Percentiles rank a stretch among this genome's conserved stretches.
Evolutionary conservation across 30 jellyfish, hydroid and myxozoan species (phyloP).

Genomic region (Turritopsis rubra): DNA sequence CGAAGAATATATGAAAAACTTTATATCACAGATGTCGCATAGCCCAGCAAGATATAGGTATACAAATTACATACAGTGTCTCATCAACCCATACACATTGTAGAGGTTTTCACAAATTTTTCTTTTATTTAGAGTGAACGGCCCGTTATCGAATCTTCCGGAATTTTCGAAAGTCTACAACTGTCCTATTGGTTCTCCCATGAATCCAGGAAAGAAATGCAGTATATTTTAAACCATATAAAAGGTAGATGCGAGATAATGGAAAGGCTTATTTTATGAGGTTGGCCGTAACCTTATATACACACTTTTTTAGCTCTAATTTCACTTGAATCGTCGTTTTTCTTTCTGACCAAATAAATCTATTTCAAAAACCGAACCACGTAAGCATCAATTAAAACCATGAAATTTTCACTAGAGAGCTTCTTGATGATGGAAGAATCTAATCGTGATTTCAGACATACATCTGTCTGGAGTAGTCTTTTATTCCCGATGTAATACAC

Average conservation of each 20-base stretch:
- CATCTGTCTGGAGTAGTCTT: too few relatives aligned
- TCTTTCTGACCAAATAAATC: too few relatives aligned
- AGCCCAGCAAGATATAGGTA: background rate
- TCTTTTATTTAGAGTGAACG: constrained; percentile 45
- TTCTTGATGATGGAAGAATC: too few relatives aligned
- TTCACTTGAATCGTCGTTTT: too few relatives aligned
- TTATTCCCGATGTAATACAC: too few relatives aligned
- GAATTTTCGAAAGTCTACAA: constrained; percentile 61
- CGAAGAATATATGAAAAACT: background rate
- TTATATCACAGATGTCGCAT: background rate
- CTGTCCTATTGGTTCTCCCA: constrained; percentile 50
- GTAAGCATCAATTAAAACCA: too few relatives aligned
- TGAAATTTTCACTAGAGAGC: too few relatives aligned
- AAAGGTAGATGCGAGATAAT: background rate
- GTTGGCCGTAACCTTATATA: background rate
- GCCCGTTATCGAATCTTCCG: constrained; percentile 50
- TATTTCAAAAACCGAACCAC: too few relatives aligned
- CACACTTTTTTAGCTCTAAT: too few relatives aligned
- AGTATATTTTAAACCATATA: constrained; percentile 55
- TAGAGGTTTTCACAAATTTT: background rate
- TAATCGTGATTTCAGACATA: too few relatives aligned
- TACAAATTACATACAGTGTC: background rate
- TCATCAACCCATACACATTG: too few relatives aligned
- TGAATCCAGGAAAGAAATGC: constrained; percentile 63
- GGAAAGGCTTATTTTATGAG: background rate